Conservation (phyloP, 2,113 vertebrate genomes). For the Zosterops japonicus region DNA sequence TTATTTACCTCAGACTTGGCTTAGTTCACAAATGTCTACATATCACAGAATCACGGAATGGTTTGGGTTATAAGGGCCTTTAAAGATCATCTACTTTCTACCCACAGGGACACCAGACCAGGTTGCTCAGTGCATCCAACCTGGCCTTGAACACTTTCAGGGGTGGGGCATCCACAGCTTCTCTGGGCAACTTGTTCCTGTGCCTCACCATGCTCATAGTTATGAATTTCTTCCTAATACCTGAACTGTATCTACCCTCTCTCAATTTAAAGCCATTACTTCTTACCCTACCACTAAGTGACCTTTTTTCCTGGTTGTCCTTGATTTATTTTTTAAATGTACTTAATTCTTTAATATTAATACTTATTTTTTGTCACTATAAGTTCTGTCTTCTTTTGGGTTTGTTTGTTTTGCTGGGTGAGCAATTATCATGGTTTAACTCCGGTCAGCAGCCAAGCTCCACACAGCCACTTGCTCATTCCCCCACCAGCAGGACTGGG, state of each 20-base stretch:
- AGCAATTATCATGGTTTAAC: neutral
- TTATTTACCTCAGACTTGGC: neutral
- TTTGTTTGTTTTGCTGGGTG: neutral
- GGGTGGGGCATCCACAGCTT: neutral
- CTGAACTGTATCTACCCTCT: neutral
- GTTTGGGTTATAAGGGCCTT: neutral
- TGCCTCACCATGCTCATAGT: neutral
- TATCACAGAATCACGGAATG: neutral
- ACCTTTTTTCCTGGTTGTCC: neutral
- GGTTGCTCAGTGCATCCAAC: neutral
- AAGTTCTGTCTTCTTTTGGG: neutral
- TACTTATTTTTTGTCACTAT: neutral
- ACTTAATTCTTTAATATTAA: neutral
- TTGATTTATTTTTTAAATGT: neutral
- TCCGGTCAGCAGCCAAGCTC: neutral
- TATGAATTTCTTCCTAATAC: neutral
- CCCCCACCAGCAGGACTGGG: neutral
- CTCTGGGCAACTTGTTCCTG: no score
- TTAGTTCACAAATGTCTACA: neutral
- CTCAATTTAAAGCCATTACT: neutral
- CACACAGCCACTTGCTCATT: accelerated
- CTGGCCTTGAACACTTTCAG: neutral
- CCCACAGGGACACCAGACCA: neutral
- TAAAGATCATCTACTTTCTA: neutral
- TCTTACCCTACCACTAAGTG: neutral